Base-by-base conservation (phyloP, 1,140 invertebrate genomes). In the Rhopalosiphum maidis region DNA sequence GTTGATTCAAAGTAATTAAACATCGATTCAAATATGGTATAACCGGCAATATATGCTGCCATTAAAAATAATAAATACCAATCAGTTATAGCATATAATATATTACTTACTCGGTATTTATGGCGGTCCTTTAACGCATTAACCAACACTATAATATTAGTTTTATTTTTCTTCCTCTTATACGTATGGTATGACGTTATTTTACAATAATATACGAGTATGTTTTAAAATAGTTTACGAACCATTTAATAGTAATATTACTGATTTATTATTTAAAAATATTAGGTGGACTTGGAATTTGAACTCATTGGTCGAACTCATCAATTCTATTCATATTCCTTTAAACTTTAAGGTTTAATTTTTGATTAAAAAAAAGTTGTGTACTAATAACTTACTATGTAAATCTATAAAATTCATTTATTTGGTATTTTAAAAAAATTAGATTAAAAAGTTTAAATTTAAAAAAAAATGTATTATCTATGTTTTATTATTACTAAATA, bases 21-120 rank as follows among this genome's bases (percentile, higher is more conserved):
- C 85, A 87, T 77, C 5, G 15, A n/a, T 87, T 15, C 22, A 48
- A 88, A 48, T 8, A 88, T 88, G 23, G 5, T 51, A 88, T 88
- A 54, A 54, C 18, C 8, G 30, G 15, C 30, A n/a, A 41, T 9
- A 9, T 86, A 87, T 43, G 11, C 6, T 48, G 30, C 30, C n/a
- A 88, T n/a, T 88, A 88, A 88, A 48, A 88, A 89, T 89, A 89
- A 89, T 89, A 89, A 89, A 89, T 89, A 55, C 51, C 30, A 88
- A 88, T 88, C 86, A 88, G n/a, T 35, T 54, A 88, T 88, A 35
- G 35, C 22, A 35, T 37, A 88, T 87, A 51, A 35, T 37, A 88
- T 87, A 51, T 89, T 88, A 2, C 21, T 89, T 55, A 89, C 87
- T 22, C 22, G 21, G 30, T 68, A 54, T 54, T 89, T 89, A 89